Evolutionary conservation across 2,113 vertebrate species (phyloP), one percentile per base, ranked within the genome.

Genomic region (Monarcha castaneiventris): DNA sequence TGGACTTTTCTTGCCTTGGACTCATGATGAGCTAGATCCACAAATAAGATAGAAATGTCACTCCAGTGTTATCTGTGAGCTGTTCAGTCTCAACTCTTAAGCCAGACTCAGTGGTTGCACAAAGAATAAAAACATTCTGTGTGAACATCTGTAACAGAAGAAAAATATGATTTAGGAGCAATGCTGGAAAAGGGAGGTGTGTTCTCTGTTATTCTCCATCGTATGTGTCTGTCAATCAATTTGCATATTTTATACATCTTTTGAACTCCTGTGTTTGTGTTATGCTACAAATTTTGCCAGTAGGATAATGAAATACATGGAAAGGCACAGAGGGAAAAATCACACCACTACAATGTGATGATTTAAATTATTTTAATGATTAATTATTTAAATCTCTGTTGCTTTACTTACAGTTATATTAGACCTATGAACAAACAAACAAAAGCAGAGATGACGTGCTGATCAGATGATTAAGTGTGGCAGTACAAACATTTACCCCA

Each of bases 371-470:
- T 62, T 54, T 75, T 62, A 48, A 67, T 37, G 17, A 68, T 44
- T 55, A 52, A 56, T 75, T 72, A n/a, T 82, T 79, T 87, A 87
- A 56, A 76, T 48, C 15, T 71, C 43, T 68, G 25, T 30, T 82
- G 37, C n/a, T 79, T 91, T 79, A 48, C 39, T 78, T 75, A n/a
- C 49, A 51, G 37, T 15, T 41, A 16, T 12, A 23, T 46, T 82
- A 56, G 13, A 30, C 8, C 43, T 66, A 16, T 37, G 29, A 68
- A 46, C 35, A 61, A 91, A 66, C 7, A 89, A 85, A 75, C 26
- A 80, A 55, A 67, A 75, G 16, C 1, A 2, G 30, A 48, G 35
- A 55, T 17, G 43, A 76, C 0, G 0, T 4, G 4, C n/a, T 51
- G 46, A 87, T 85, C 25, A 32, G 43, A 64, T 49, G 29, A 64